Base-by-base conservation (phyloP, 2,888 invertebrate species). In the Phasia obesa region DNA sequence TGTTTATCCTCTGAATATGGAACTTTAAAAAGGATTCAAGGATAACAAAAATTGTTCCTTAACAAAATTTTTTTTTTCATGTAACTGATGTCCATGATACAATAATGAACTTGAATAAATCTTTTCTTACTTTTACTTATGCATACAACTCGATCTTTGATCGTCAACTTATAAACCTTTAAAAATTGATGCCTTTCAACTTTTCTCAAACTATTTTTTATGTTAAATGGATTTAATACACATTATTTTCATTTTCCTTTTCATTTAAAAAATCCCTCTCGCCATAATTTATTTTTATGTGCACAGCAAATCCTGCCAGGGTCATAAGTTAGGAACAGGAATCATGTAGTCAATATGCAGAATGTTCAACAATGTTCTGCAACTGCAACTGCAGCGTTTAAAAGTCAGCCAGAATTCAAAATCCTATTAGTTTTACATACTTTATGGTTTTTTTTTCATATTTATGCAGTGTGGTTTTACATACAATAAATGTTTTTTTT, bases 401-500 rank as follows among this genome's bases (percentile, higher is more conserved):
- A n/a, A 64, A 42, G 57, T 65, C 76, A 70, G 53, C 47, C 55
- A 77, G n/a, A 77, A 55, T 70, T 70, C 55, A 70, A 64, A 77
- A 70, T 77, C 77, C 77, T 77, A 77, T 77, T 77, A 77, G 69
- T 77, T 77, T 77, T 47, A 70, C 55, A 70, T 70, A 47, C 62
- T 77, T 77, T 77, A 77, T 70, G 62, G 69, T 53, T 62, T 70
- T 77, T 62, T 19, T 55, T 55, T n/a, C n/a, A 77, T 70, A 62
- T 70, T 62, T 64, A 55, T 64, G 47, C n/a, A 69, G 62, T 35
- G 53, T 77, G 70, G 55, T 47, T 62, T 75, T 23, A 60, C 42
- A 31, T 25, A 53, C 21, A 70, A 21, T 27, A 55, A 62, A 55
- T 62, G 23, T 53, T 62, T 35, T 44, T 9, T 53, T 62, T 35